phyloP scores from a whole-genome alignment of 2,113 vertebrate genomes.

The Pseudorasbora parva region DNA sequence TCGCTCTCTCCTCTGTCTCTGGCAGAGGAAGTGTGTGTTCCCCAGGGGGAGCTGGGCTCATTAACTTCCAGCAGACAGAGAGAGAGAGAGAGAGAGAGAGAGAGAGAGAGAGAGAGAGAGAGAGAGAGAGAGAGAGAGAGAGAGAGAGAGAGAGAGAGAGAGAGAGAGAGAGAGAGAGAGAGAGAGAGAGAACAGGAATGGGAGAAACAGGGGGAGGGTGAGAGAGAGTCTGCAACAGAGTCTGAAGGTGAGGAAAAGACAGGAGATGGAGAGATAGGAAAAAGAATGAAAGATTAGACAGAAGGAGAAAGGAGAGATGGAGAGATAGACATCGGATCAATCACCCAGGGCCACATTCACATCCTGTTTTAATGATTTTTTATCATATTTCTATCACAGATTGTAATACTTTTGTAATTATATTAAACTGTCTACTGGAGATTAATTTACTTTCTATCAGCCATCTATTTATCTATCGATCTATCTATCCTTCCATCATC shows the following conservation, averaged over 20 bases:
- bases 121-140: conserved; percentile 29
- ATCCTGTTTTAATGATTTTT: conserved; percentile 25
- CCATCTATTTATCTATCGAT: not conserved
- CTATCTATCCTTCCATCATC: not conserved
- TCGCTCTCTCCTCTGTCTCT: conserved; percentile 58
- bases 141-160: conserved; percentile 26
- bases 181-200: too few species aligned
- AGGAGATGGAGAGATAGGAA: conserved; percentile 21
- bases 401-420: not conserved
- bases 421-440: not conserved
- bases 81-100: conserved; percentile 53
- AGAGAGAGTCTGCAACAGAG: conserved; percentile 41
- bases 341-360: not conserved
- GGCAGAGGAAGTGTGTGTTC: conserved; percentile 67
- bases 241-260: conserved; percentile 36
- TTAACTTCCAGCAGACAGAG: conserved; percentile 74
- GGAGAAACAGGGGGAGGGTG: conserved; percentile 50
- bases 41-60: conserved; percentile 65
- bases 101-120: conserved; percentile 34
- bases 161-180: conserved; percentile 35
- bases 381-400: not conserved
- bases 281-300: conserved; percentile 19
- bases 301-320: conserved; percentile 10
- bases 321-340: conserved; percentile 27
- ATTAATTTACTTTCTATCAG: not conserved